Conservation (phyloP, 2,113 vertebrate species). For the Puntigrus tetrazona region DNA sequence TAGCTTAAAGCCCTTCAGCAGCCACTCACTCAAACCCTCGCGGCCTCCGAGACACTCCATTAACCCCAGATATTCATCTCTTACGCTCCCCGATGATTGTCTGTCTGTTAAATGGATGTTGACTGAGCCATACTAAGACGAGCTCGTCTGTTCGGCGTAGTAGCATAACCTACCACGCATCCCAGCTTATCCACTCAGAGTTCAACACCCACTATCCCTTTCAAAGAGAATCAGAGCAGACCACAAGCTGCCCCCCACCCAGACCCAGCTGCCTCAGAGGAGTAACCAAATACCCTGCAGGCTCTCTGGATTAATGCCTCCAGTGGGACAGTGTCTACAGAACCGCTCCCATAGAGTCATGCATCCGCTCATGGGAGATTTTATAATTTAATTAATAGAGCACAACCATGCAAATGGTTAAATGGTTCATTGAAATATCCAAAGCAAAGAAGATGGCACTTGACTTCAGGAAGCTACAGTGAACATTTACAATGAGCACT, state of each 20-base stretch:
- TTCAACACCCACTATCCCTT: constrained; percentile 44
- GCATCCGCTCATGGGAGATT: constrained; percentile 34
- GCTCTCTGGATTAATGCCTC: constrained; percentile 15
- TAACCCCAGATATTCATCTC: constrained; percentile 33
- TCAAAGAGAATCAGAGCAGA: constrained; percentile 41
- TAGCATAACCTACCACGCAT: constrained; percentile 16
- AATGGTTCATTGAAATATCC: not conserved
- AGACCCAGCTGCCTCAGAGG: constrained; percentile 33
- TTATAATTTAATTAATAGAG: constrained; percentile 36
- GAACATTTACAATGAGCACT: not conserved
- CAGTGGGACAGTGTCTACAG: constrained; percentile 26
- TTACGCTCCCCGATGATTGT: not conserved
- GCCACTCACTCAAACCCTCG: constrained; percentile 22
- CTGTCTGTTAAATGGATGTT: constrained; percentile 32
- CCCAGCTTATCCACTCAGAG: constrained; percentile 13
- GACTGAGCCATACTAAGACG: constrained; percentile 18
- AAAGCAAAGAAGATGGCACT: not conserved
- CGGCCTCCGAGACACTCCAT: constrained; percentile 29
- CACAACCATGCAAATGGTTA: not conserved
- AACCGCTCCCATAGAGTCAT: constrained; percentile 23
- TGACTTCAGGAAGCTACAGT: not conserved
- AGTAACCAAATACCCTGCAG: constrained; percentile 51
- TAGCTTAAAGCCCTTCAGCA: constrained; percentile 48
- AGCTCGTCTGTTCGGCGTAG: not conserved
- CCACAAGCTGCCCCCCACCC: constrained; percentile 39